Evolutionary conservation across 2,797 vertebrate genomes (phyloP), one percentile per base, ranked within the genome.

Genomic region (Argya squamiceps): DNA sequence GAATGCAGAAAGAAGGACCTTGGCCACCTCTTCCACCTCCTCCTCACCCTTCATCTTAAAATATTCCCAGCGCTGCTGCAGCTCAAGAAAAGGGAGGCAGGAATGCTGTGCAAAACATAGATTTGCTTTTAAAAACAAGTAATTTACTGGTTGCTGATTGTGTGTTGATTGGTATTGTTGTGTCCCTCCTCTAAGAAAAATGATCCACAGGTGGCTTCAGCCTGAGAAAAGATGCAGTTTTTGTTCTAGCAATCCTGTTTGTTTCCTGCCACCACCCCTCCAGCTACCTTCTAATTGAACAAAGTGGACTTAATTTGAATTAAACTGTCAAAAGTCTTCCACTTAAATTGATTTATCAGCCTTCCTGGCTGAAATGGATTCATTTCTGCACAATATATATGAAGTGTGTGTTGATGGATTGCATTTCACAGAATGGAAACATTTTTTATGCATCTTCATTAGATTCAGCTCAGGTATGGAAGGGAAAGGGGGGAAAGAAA

Each of bases 291-390:
- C 95, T 96, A 98, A 98, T 98, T 98, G 97, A 98, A 97, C 94
- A 96, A 98, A 98, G 94, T 98, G 95, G 96, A 97, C 96, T 97
- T 98, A 97, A 98, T 98, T 97, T 98, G 98, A 97, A 98, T 98
- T 98, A 98, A 98, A 97, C 92, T 97, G 97, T 98, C 97, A 98
- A 96, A 98, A 97, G 96, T 96, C 92, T 96, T 96, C 97, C 88
- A 96, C 97, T 98, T 98, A 98, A 97, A 98, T 97, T 98, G 97
- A 98, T 98, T 96, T 95, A 97, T 97, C 95, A 96, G 94, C 94
- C 92, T 97, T 78, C 82, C 74, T 12, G 15, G 82, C 73, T 96
- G 96, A 97, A 98, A 97, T 92, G 88, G 96, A 97, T 97, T 98
- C 81, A 97, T 97, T 98, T 97, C 76, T 96, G 93, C 92, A 93